These are phyloP conservation scores for Synodontis membranacea DNA, from an alignment of 2,113 vertebrate species.

Conservation along the genomic window DNA sequence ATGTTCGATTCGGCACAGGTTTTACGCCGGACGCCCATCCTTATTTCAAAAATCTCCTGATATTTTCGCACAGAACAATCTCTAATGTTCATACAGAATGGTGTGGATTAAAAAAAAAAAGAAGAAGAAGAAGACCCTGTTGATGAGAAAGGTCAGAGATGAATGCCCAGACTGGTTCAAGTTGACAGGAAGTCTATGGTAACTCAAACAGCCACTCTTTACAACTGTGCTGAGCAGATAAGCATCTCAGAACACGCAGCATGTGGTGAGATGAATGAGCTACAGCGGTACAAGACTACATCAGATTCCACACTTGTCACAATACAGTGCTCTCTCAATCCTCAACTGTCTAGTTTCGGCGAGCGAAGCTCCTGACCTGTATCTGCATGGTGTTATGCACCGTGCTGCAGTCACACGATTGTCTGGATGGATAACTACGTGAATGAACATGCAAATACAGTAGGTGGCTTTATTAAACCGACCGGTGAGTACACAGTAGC, in stretches of 20 bases:
- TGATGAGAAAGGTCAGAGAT: neutral
- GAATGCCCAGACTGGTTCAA: neutral
- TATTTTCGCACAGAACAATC: neutral
- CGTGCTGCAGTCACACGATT: neutral
- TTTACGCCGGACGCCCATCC: no score
- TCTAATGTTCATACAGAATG: neutral
- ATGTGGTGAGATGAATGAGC: neutral
- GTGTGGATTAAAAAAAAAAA: neutral
- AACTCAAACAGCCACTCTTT: neutral
- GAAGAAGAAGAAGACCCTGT: neutral
- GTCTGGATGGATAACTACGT: neutral
- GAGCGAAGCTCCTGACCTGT: neutral
- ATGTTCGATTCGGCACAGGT: no score
- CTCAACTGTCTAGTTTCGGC: neutral
- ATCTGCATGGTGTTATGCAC: neutral
- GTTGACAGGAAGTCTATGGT: neutral
- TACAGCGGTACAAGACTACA: neutral
- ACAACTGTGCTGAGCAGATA: neutral
- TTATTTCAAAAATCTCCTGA: no score
- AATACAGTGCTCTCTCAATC: neutral
- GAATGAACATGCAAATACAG: neutral
- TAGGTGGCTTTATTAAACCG: neutral
- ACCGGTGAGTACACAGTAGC: neutral
- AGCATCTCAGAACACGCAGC: neutral
- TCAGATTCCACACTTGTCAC: neutral